Percentiles rank a stretch among this genome's conserved stretches.
Evolutionary conservation across 2,797 vertebrate species (phyloP).

Genomic region (Natrix natrix): DNA sequence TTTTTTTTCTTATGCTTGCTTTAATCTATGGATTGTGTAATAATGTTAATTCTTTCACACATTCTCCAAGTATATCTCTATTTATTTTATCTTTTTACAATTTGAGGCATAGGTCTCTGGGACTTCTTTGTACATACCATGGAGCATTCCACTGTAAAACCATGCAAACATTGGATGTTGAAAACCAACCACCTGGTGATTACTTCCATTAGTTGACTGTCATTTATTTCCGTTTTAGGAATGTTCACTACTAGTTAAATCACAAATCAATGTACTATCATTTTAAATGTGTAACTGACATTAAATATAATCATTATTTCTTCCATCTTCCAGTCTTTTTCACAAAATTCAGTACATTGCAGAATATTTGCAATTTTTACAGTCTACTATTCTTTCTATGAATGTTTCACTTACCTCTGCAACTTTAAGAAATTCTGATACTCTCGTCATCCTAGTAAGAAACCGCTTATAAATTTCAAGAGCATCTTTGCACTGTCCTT

Average conservation of each 20-base stretch:
- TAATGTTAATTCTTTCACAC: background rate
- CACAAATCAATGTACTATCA: background rate
- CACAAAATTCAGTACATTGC: background rate
- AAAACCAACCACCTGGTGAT: background rate
- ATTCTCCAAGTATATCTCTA: background rate
- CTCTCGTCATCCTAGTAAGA: conserved; percentile 95
- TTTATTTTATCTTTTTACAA: background rate
- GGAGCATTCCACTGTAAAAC: background rate
- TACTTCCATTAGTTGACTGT: background rate
- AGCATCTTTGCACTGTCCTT: conserved; percentile 97
- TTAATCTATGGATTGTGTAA: background rate
- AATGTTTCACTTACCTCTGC: conserved; percentile 83
- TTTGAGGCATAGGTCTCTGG: background rate
- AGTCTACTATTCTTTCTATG: background rate
- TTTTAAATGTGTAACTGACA: background rate
- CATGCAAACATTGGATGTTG: background rate
- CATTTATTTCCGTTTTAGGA: background rate
- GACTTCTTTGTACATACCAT: background rate
- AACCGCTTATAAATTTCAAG: conserved; percentile 99
- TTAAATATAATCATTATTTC: background rate
- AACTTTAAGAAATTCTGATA: conserved; percentile 99
- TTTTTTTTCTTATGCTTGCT: background rate
- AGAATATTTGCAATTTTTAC: background rate
- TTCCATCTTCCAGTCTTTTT: background rate
- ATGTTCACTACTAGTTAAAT: background rate